These are phyloP conservation scores for Pseudomyrmex concolor DNA, from an alignment of 1,140 invertebrate species.

Conservation along the genomic window DNA sequence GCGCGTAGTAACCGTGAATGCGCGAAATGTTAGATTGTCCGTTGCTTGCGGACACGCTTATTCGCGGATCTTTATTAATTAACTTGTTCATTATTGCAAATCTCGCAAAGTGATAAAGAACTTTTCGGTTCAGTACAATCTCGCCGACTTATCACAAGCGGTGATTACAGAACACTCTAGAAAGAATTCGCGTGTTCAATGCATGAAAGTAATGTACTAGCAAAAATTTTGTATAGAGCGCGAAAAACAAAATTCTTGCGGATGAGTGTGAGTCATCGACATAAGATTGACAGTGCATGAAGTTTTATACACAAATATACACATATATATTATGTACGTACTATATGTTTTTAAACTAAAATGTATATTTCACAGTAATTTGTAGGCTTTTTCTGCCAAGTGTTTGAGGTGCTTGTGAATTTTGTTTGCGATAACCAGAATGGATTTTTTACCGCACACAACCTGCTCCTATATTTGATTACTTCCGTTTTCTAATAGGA, in stretches of 20 bases:
- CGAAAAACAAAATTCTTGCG: slow-evolving; percentile 19
- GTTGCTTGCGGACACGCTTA: too few species aligned
- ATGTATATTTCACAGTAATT: slow-evolving; percentile 60
- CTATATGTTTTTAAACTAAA: slow-evolving; percentile 18
- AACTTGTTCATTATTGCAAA: too few species aligned
- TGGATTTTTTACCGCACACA: slow-evolving; percentile 1
- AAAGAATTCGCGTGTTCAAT: slow-evolving; percentile 33
- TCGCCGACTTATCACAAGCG: too few species aligned
- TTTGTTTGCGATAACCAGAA: slow-evolving; percentile 23
- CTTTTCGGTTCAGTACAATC: neutral
- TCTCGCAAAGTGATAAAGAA: too few species aligned
- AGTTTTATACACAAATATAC: slow-evolving; percentile 74
- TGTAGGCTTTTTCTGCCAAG: slow-evolving; percentile 70
- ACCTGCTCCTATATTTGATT: slow-evolving; percentile 24
- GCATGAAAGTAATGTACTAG: slow-evolving; percentile 64
- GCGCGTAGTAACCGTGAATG: too few species aligned
- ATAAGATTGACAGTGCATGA: slow-evolving; percentile 55
- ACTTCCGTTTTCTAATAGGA: slow-evolving; percentile 18
- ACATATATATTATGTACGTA: slow-evolving; percentile 57
- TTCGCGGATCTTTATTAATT: too few species aligned
- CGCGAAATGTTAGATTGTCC: too few species aligned
- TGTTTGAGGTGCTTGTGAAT: slow-evolving; percentile 69
- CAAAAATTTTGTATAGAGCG: slow-evolving; percentile 46
- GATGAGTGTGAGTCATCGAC: slow-evolving; percentile 16
- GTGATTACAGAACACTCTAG: too few species aligned